Evolutionary conservation across 2,888 invertebrate species (phyloP), one percentile per base, ranked within the genome.

Genomic region (Agrochola circellaris): DNA sequence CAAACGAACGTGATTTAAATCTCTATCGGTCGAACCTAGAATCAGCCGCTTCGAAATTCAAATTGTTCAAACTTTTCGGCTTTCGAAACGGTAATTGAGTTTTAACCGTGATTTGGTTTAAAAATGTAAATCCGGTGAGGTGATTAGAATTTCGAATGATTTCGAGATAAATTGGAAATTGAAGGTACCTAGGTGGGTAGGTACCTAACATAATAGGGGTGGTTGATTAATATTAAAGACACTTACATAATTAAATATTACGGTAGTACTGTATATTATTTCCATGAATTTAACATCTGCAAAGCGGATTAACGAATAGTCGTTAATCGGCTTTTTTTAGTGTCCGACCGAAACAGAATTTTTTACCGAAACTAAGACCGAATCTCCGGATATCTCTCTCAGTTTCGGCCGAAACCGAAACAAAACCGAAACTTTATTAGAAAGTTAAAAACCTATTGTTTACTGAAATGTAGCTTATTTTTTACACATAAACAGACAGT

Each of bases 51-150:
- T 61, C 75, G 23, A 79, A 87, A 87, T 88, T 87, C 87, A 79
- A 87, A 88, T 88, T 85, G 87, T 83, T 76, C 83, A 77, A 82
- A 87, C 81, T 87, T 87, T 82, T 81, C 75, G 74, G 56, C 75
- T 75, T 84, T 66, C 34, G 75, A 66, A 77, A 79, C 87, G 74
- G 87, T 87, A 88, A 87, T 87, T 88, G 85, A 85, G 87, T 88
- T 87, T 87, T 82, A 85, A 81, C 79, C 80, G 80, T 87, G 85
- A 87, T 88, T 80, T 72, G 80, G 76, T 87, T 88, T 77, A 78
- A 84, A 87, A 77, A 84, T 77, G 64, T 62, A 80, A 77, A 81
- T 77, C 69, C 69, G 73, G 68, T 66, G 68, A 60, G 45, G 70
- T 75, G 77, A 79, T 81, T 84, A 23, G 68, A 83, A 86, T 71